Base-by-base conservation (phyloP, 1,140 invertebrate genomes). In the Gryllus bimaculatus region DNA sequence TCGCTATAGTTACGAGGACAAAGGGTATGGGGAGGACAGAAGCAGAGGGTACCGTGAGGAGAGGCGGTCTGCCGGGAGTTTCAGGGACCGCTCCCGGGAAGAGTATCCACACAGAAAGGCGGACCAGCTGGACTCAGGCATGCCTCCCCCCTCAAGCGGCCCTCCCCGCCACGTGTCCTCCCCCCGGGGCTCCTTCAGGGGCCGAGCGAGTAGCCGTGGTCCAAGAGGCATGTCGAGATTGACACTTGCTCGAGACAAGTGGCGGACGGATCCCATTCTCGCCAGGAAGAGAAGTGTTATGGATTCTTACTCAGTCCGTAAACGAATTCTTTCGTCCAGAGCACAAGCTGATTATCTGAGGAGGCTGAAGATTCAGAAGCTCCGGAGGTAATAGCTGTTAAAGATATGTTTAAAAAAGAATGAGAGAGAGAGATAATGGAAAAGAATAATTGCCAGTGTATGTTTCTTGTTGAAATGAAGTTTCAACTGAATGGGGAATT, bases 1-100 rank as follows among this genome's bases (percentile, higher is more conserved):
- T 75, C 81, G 81, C 75, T 81, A 81, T 74, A 78, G 78, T 80
- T 81, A 78, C 79, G 81, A 81, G 75, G 81, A 81, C 21, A 81
- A 81, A 73, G 78, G 81, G 54, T 81, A 81, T 79, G 79, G 49
- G 26, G 80, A 81, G 20, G 81, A 81, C 18, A 80, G 81, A 47
- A 76, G 79, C 39, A 77, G 80, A n/a, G 76, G 80, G 48, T 81
- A 81, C 78, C 79, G 81, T 49, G 81, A 80, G 39, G 81, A 81
- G 48, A 80, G 79, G 74, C 79, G 80, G 47, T 80, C 80, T 13
- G 73, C 80, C n/a, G 66, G 75, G 8, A 74, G 81, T 49, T 80
- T 78, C 79, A 79, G 80, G 80, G 80, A 81, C 78, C 80, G 79
- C 66, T 81, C 80, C 21, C 75, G 80, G 21, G 81, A 81, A 47